Evolutionary conservation across 2,888 invertebrate genomes (phyloP), one percentile per base, ranked within the genome.

Genomic region (Hypolimnas misippus): DNA sequence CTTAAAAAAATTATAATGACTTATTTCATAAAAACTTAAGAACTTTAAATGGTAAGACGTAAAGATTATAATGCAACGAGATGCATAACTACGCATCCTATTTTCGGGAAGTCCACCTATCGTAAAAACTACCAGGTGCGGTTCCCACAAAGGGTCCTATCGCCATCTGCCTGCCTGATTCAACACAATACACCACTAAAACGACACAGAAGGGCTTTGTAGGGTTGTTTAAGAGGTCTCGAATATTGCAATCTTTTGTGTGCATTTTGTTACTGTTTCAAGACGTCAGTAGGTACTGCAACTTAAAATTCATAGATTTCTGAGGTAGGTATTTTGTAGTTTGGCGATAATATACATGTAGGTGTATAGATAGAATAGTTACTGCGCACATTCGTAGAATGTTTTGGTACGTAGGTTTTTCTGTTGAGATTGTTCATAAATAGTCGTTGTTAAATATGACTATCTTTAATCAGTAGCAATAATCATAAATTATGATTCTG

Each of bases 111-210:
- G 57, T 61, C 50, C 42, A 33, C 50, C 17, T 35, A 57, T 52
- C 1, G 44, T 44, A 69, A 62, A 58, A 63, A 21, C 25, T 38
- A 60, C 68, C 68, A 69, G 68, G 65, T 69, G 68, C 57, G 12
- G 29, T 31, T 38, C 4, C 31, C 49, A 62, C 55, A 65, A 57
- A 57, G 60, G 60, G 57, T n/a, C 25, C 38, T 62, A 49, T 38
- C 49, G 53, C 54, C 66, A 66, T 63, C 66, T 66, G 66, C 63
- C 60, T 57, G 63, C 62, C 53, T 38, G 44, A 33, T 29, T 59
- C 25, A 21, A 21, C 42, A 61, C 49, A 42, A 57, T 52, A 50
- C 35, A 25, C 38, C 14, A 33, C 44, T 29, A 44, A 44, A 44
- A 57, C 38, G 52, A 33, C 17, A 49, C 25, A 38, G n/a, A 49